Evolutionary conservation across 2,888 invertebrate genomes (phyloP).

Genomic region (Patella caerulea): DNA sequence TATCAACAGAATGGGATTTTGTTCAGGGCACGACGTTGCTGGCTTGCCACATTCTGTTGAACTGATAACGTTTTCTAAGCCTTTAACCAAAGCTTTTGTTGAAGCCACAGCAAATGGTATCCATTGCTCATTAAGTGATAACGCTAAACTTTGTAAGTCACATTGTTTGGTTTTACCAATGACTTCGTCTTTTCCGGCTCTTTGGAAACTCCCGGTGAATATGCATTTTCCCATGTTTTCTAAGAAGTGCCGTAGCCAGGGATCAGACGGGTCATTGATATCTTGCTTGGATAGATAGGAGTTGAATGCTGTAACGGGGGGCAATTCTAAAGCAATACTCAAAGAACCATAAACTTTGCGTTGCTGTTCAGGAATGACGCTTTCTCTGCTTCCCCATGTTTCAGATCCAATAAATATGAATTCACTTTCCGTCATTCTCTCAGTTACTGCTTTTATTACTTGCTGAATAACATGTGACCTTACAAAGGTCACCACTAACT

Average conservation of each 20-base stretch:
- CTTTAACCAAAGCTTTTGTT: neutral
- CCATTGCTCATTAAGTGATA: neutral
- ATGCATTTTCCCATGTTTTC: neutral
- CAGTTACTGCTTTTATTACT: neutral
- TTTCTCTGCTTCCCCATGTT: conserved; percentile 1
- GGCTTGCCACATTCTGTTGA: too few species aligned
- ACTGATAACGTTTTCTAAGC: neutral
- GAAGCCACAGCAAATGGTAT: neutral
- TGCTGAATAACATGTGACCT: neutral
- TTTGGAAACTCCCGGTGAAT: neutral
- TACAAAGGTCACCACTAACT: neutral
- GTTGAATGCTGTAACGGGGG: neutral
- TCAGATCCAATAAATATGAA: neutral
- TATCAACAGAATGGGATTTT: too few species aligned
- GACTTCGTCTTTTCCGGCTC: neutral
- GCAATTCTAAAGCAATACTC: neutral
- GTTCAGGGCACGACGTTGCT: too few species aligned
- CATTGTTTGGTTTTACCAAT: neutral
- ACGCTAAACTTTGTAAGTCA: neutral
- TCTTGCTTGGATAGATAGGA: neutral
- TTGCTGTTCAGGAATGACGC: neutral
- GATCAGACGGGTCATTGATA: neutral
- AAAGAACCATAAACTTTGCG: neutral
- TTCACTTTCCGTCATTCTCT: neutral
- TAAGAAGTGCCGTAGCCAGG: neutral